Evolutionary conservation across 2,797 vertebrate genomes (phyloP).

Genomic region (Myiotriccus ornatus): DNA sequence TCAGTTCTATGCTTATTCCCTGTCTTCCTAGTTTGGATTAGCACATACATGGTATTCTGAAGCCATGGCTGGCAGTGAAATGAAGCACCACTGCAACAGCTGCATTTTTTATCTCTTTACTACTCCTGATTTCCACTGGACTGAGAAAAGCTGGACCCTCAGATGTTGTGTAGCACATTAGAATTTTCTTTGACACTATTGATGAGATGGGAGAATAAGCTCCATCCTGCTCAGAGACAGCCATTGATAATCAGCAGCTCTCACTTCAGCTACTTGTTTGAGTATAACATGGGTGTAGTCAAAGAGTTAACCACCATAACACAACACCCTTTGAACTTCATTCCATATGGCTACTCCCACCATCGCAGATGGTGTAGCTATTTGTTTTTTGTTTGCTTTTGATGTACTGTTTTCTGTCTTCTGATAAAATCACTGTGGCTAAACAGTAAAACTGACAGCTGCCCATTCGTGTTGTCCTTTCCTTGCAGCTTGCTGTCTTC

Average conservation of each 20-base stretch:
- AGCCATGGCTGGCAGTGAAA: background rate
- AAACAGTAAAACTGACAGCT: constrained; percentile 36
- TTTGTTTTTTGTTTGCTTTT: constrained; percentile 32
- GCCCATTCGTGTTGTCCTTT: constrained; percentile 31
- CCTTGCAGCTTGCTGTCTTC: background rate
- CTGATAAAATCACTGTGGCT: constrained; percentile 4
- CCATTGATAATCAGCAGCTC: background rate
- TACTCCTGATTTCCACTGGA: too few species aligned
- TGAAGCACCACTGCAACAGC: background rate
- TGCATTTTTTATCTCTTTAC: rapidly evolving
- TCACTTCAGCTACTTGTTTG: background rate
- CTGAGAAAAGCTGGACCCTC: background rate
- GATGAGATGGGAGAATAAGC: background rate
- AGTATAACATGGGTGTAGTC: background rate
- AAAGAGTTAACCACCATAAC: constrained; percentile 1
- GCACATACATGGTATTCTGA: background rate
- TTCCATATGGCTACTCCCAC: constrained; percentile 63
- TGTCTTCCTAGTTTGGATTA: background rate
- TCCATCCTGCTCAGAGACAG: background rate
- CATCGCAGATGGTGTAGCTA: constrained; percentile 37
- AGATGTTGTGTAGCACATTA: rapidly evolving
- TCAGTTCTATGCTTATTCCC: background rate
- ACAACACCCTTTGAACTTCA: constrained; percentile 2
- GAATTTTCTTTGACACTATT: rapidly evolving
- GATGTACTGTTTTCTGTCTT: constrained; percentile 30